Percentiles rank a stretch among this genome's conserved stretches.
phyloP scores from a whole-genome alignment of 2,113 vertebrate genomes.

The Henicopernis longicauda region DNA sequence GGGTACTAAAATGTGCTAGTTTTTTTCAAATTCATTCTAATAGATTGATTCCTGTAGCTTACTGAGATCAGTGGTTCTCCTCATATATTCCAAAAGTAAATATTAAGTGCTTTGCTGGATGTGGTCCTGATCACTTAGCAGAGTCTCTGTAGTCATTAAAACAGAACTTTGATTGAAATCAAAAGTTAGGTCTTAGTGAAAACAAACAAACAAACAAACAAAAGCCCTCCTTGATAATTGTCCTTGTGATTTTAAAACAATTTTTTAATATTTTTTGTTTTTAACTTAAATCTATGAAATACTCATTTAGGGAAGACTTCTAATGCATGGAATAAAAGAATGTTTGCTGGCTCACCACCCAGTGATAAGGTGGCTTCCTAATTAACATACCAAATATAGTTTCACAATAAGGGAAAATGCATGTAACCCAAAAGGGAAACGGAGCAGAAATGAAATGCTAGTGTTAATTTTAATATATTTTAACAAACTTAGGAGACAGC shows the following conservation, averaged over 20 bases:
- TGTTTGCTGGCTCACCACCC: neutral
- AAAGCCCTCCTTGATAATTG: neutral
- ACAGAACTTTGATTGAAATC: neutral
- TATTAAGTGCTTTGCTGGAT: neutral
- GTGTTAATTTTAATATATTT: neutral
- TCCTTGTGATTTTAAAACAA: neutral
- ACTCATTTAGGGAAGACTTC: neutral
- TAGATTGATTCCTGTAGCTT: neutral
- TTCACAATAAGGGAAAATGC: neutral
- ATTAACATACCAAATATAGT: neutral
- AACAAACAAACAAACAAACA: neutral
- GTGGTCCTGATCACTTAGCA: neutral
- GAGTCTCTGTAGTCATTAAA: neutral
- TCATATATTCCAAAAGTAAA: neutral
- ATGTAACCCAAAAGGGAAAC: neutral
- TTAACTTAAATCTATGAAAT: neutral
- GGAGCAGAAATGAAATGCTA: neutral
- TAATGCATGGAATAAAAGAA: neutral
- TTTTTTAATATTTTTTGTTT: rapidly evolving
- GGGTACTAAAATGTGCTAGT: neutral
- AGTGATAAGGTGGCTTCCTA: neutral
- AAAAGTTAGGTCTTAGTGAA: neutral
- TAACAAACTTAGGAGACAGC: neutral
- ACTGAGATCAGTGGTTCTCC: neutral
- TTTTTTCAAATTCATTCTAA: neutral